Evolutionary conservation across 1,140 invertebrate genomes (phyloP).

Genomic region (Adelges cooleyi): DNA sequence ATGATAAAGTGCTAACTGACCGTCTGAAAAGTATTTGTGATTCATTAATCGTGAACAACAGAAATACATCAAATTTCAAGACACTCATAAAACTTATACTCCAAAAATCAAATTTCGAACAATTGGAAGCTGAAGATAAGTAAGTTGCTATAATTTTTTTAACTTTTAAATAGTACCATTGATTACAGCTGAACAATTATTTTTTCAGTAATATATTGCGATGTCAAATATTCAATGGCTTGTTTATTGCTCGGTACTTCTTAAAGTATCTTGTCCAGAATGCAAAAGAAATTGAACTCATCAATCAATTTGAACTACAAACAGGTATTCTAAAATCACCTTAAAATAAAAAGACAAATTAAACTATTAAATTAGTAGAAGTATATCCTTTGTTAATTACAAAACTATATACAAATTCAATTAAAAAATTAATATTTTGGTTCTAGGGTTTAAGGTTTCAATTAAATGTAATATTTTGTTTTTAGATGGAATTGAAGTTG

Average conservation of each 20-base stretch:
- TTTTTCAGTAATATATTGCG: constrained; percentile 69
- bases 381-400: too few relatives aligned
- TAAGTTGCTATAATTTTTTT: too few relatives aligned
- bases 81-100: constrained; percentile 42
- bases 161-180: too few relatives aligned
- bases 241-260: constrained; percentile 80
- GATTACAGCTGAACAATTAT: too few relatives aligned
- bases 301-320: constrained; percentile 52
- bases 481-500: constrained; percentile 15
- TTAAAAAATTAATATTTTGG: too few relatives aligned
- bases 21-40: constrained; percentile 59
- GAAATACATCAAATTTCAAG: constrained; percentile 73
- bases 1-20: constrained; percentile 68
- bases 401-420: too few relatives aligned
- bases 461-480: too few relatives aligned
- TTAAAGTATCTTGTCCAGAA: constrained; percentile 80
- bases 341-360: too few relatives aligned
- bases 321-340: too few relatives aligned
- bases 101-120: constrained; percentile 4
- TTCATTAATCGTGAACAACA: constrained; percentile 64
- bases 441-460: too few relatives aligned
- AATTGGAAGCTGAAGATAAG: constrained; percentile 34
- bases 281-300: constrained; percentile 59
- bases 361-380: too few relatives aligned
- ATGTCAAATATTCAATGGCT: constrained; percentile 89